Conservation (phyloP, 2,888 invertebrate genomes). For the Sthenelais limicola region DNA sequence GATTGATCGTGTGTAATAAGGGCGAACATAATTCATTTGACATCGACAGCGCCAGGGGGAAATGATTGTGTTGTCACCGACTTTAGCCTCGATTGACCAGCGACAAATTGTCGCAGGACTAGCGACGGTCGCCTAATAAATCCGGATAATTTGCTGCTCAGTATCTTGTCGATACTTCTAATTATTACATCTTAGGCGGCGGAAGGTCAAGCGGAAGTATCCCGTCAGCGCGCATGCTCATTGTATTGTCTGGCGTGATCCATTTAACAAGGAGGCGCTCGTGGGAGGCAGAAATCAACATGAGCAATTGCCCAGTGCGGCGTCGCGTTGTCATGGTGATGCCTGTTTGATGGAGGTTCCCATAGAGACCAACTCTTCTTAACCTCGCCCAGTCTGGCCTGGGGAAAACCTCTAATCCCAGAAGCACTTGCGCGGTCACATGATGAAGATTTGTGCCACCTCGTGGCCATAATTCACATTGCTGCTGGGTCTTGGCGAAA, state of each 20-base stretch:
- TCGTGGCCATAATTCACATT: slow-evolving; percentile 17
- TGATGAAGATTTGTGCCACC: neutral
- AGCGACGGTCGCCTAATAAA: slow-evolving; percentile 14
- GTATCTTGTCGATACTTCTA: slow-evolving; percentile 18
- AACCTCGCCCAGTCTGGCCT: slow-evolving; percentile 2
- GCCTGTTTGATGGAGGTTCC: slow-evolving; percentile 21
- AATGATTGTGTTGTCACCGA: slow-evolving; percentile 22
- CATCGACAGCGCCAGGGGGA: neutral
- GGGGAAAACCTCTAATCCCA: slow-evolving; percentile 18
- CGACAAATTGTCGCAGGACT: neutral
- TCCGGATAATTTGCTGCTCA: neutral
- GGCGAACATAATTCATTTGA: too few species aligned
- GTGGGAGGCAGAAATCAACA: neutral
- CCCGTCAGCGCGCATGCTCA: neutral
- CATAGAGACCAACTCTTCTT: slow-evolving; percentile 31
- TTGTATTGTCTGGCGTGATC: neutral
- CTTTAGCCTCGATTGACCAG: slow-evolving; percentile 3
- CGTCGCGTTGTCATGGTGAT: slow-evolving; percentile 18
- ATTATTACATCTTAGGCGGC: slow-evolving; percentile 29
- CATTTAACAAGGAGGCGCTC: neutral
- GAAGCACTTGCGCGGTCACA: slow-evolving; percentile 21
- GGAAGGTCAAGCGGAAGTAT: slow-evolving; percentile 22
- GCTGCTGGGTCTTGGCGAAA: too few species aligned
- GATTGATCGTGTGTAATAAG: neutral
- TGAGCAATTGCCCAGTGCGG: slow-evolving; percentile 17